Evolutionary conservation across 1,140 invertebrate genomes (phyloP), one percentile per base, ranked within the genome.

Genomic region (Zophobas morio): DNA sequence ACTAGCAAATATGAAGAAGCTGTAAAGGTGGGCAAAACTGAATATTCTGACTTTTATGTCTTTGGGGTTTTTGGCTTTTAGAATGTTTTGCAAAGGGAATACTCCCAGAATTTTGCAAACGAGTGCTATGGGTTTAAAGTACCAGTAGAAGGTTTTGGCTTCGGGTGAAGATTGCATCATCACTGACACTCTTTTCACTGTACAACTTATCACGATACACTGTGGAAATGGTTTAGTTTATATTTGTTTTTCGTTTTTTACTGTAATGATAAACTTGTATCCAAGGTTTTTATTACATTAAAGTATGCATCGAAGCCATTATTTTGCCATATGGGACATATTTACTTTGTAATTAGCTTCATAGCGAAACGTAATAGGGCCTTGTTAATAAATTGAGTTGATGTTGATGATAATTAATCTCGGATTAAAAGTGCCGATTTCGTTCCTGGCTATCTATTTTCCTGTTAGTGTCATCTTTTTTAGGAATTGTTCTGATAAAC

Each of bases 11-110:
- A 71, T 8, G 1, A 6, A 3, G 32, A 46, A 35, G 34, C 46
- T 63, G 56, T 80, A 80, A 6, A 78, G 35, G 6, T 57, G 53
- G 6, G 39, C 72, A 8, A 80, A 63, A 42, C 78, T 81, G 2
- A 47, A 57, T 8, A 54, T 40, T 34, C 39, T 54, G 6, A 60
- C 76, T 6, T 47, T 33, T 1, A 81, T 70, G 0, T 74, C 37
- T 3, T 71, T 42, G 0, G 78, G 76, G 54, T 81, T 51, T 1
- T 6, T 20, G 5, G 4, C 40, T 20, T 20, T 20, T 1, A 70
- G 35, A 5, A 78, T 54, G 60, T 81, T 80, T 42, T 78, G 39
- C 2, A 81, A 37, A 1, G 80, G 78, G 35, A 78, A 80, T 33
- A 75, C 54, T n/a, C 80, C 80, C 34, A 74, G 36, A 39, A 76